phyloP scores from a whole-genome alignment of 2,797 vertebrate genomes.

The Hybognathus amarus region DNA sequence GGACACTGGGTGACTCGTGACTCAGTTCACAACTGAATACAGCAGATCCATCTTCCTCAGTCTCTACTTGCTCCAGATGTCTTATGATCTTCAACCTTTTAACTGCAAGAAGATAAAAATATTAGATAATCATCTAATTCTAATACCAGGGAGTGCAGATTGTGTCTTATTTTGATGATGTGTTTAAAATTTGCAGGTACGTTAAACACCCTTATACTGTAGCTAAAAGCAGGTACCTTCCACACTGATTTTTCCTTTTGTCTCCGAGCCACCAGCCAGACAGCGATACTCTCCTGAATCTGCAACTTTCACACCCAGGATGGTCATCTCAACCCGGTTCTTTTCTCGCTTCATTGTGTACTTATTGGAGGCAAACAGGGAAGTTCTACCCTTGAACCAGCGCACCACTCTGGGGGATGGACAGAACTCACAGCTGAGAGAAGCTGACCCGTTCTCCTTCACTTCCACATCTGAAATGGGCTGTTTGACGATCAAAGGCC shows the following conservation, averaged over 20 bases:
- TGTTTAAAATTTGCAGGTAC: neutral
- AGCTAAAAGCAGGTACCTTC: conserved; percentile 76
- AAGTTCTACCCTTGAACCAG: conserved; percentile 88
- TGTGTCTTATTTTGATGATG: neutral
- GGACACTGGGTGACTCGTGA: conserved; percentile 85
- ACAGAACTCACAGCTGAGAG: conserved; percentile 88
- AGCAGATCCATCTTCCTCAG: conserved; percentile 81
- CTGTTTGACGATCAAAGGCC: conserved; percentile 82
- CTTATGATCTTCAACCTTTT: conserved; percentile 81
- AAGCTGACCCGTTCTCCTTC: conserved; percentile 84
- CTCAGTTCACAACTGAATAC: conserved; percentile 92
- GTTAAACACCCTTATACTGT: neutral
- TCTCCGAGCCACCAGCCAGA: conserved; percentile 85
- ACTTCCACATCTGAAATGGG: conserved; percentile 84
- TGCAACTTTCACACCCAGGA: conserved; percentile 77
- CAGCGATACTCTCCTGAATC: conserved; percentile 90
- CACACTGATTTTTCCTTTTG: conserved; percentile 81
- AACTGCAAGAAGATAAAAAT: conserved; percentile 68
- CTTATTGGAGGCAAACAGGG: conserved; percentile 82
- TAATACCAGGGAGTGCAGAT: neutral
- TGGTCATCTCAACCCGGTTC: conserved; percentile 82
- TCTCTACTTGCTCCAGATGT: conserved; percentile 82
- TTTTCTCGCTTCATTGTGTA: conserved; percentile 84
- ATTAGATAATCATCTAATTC: neutral
- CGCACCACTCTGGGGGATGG: conserved; percentile 88